These are phyloP conservation scores for Cataglyphis rosenhaueri DNA, from an alignment of 2,888 invertebrate species.

Conservation along the genomic window DNA sequence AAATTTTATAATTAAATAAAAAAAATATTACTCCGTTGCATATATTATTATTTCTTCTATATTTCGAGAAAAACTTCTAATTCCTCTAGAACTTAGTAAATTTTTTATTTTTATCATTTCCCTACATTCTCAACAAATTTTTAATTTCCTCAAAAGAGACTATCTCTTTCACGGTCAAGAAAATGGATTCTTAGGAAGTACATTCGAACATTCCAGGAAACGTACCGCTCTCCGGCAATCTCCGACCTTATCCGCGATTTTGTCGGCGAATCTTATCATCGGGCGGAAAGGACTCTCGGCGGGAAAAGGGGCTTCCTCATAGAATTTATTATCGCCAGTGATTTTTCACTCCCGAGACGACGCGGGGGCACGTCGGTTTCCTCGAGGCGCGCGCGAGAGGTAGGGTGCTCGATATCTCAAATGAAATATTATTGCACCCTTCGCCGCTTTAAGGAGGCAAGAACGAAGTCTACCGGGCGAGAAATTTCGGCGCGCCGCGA, in stretches of 20 bases:
- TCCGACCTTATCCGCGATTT: slow-evolving; percentile 40
- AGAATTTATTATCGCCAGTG: slow-evolving; percentile 74
- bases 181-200: slow-evolving; percentile 32
- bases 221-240: slow-evolving; percentile 30
- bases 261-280: slow-evolving; percentile 43
- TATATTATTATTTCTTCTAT: not conserved
- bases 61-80: not conserved
- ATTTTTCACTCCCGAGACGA: slow-evolving; percentile 69
- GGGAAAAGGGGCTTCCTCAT: slow-evolving; percentile 50
- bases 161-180: slow-evolving; percentile 10
- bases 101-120: not conserved
- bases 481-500: slow-evolving; percentile 61
- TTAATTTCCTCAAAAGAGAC: slow-evolving; percentile 32
- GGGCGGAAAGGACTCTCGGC: slow-evolving; percentile 60
- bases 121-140: not conserved
- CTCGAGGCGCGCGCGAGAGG: slow-evolving; percentile 32
- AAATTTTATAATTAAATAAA: not conserved
- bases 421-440: slow-evolving; percentile 79
- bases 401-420: slow-evolving; percentile 75
- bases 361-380: slow-evolving; percentile 26
- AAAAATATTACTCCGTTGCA: not conserved
- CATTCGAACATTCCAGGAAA: slow-evolving; percentile 28
- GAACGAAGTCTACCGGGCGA: slow-evolving; percentile 45
- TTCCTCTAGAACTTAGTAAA: not conserved
- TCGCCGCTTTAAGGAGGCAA: slow-evolving; percentile 56